These are phyloP conservation scores for Anastatus disparis DNA, from an alignment of 1,140 invertebrate genomes.

Conservation along the genomic window DNA sequence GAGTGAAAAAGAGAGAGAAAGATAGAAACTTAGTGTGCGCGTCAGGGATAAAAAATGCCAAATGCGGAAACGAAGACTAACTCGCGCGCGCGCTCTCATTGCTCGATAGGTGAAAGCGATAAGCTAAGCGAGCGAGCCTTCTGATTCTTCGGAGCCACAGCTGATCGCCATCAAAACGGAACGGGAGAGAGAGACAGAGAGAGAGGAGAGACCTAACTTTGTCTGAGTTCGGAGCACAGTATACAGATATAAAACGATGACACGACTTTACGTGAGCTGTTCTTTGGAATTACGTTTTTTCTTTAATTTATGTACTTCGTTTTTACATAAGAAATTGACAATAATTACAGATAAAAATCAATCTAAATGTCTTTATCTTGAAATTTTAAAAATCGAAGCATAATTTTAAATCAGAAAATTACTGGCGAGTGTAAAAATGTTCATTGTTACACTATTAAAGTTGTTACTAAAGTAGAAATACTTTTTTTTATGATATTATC, in stretches of 20 bases:
- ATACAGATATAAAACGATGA: no score
- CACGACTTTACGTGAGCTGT: background rate
- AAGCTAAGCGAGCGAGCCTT: background rate
- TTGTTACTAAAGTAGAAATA: no score
- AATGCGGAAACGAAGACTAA: background rate
- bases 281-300: no score
- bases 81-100: background rate
- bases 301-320: no score
- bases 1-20: background rate
- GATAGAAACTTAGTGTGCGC: background rate
- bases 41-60: background rate
- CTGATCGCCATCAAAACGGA: conserved; percentile 4
- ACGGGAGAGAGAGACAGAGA: background rate
- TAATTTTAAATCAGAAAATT: no score
- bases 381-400: no score
- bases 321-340: no score
- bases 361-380: no score
- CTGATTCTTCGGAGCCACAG: background rate
- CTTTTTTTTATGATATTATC: no score
- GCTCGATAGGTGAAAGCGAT: conserved; percentile 27
- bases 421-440: no score
- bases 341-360: no score
- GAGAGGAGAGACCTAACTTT: background rate
- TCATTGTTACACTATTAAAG: no score
- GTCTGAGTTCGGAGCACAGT: background rate